Base-by-base conservation (phyloP, 2,888 invertebrate genomes). In the Amphipoea lucens region DNA sequence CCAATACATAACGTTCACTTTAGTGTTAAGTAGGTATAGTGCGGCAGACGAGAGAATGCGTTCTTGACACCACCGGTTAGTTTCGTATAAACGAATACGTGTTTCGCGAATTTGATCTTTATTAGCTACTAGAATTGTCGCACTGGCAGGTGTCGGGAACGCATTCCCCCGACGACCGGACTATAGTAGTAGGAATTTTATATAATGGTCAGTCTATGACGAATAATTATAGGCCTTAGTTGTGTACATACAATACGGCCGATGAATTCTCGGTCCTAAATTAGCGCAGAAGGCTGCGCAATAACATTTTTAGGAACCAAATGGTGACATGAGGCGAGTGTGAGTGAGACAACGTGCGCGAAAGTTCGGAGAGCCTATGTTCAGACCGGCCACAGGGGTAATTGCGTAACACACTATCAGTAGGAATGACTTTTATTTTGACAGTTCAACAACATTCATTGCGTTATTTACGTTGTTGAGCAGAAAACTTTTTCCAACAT, bases 211-310 rank as follows among this genome's bases (percentile, higher is more conserved):
- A 54, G 23, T 45, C 17, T 60, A 66, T 17, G n/a, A 51, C 36
- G 54, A 71, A 17, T 5, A 20, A n/a, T 42, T 54, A 45, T 36
- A 79, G 70, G 45, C 71, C 78, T 36, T 20, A n/a, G 1, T 65
- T n/a, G 23, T 40, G 12, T 36, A 65, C 14, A 68, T n/a, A 29
- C 20, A 51, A 51, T 12, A 12, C 20, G 20, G 48, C 11, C 48
- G 29, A 29, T 20, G 11, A 40, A 69, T 4, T 0, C 20, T 48
- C 68, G 6, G 68, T 48, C 29, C 4, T 0, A 40, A 63, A 20
- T 63, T 40, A 36, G 36, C 36, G 9, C 63, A 63, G 4, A 63
- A 36, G 20, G 9, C 36, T 20, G 20, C 36, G 3, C 20, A 63
- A 63, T 17, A 36, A 17, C 7, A 17, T 17, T 36, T 63, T 17